These are phyloP conservation scores for Naso thynnoides DNA, from an alignment of 2,797 vertebrate species.

Conservation along the genomic window DNA sequence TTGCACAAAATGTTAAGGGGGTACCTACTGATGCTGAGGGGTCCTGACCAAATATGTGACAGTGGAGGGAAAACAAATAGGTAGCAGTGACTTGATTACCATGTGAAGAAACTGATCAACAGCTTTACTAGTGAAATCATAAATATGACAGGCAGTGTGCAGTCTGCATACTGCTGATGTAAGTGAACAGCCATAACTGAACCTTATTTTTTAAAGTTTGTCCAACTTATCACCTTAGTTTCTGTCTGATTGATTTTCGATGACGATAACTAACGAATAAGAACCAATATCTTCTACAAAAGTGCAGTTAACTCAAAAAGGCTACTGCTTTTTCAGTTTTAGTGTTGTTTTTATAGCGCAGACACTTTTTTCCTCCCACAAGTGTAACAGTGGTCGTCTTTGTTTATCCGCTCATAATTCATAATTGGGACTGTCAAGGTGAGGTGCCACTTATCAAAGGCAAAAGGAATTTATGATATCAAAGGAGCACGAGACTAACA, in stretches of 20 bases:
- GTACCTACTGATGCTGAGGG: too few relatives aligned
- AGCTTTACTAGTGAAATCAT: too few relatives aligned
- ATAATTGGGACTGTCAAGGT: constrained; percentile 47
- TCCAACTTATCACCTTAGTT: not conserved
- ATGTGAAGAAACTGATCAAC: too few relatives aligned
- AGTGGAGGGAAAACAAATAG: too few relatives aligned
- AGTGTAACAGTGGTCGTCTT: constrained; percentile 17
- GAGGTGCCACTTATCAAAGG: constrained; percentile 45
- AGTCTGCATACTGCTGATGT: too few relatives aligned
- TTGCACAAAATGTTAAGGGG: too few relatives aligned
- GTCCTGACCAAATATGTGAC: too few relatives aligned
- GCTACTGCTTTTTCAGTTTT: not conserved
- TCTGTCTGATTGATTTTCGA: not conserved
- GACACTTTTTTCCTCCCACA: not conserved
- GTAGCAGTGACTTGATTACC: too few relatives aligned
- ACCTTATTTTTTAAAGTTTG: not conserved
- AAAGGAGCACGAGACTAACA: constrained; percentile 40
- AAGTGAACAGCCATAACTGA: too few relatives aligned
- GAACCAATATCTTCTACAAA: not conserved
- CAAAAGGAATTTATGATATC: constrained; percentile 25
- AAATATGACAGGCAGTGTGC: too few relatives aligned
- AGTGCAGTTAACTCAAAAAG: not conserved
- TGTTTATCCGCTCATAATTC: constrained; percentile 34
- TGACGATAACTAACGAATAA: not conserved
- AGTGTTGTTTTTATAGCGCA: not conserved